Evolutionary conservation across 2,888 invertebrate species (phyloP), one percentile per base, ranked within the genome.

Genomic region (Yponomeuta cagnagella): DNA sequence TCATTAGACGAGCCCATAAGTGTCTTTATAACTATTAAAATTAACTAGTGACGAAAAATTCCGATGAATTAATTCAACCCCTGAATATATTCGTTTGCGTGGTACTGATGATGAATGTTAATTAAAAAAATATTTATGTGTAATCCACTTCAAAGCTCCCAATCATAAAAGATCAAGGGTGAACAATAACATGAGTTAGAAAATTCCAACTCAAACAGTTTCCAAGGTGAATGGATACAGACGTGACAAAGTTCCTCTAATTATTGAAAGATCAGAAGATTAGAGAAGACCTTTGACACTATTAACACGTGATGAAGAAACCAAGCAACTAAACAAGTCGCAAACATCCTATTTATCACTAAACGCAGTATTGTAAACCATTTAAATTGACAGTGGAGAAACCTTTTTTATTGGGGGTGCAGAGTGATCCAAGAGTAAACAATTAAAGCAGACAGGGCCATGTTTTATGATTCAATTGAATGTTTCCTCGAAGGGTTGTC

Each of bases 401-500:
- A 43, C 43, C 43, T 43, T 43, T 8, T 43, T 43, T 43, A 43
- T 43, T 43, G 6, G 43, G 43, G 43, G 43, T 43, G 52, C 52
- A 58, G 12, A 58, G 52, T 58, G 52, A 58, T 58, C 70, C 63
- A 70, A 70, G 63, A 72, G 73, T 72, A 72, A 73, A 74, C 70
- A 72, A 72, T 74, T 71, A 73, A 69, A 58, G 67, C 52, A 15
- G 68, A 72, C 71, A 71, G 69, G 23, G 48, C 68, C 58, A 71
- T 71, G 58, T 69, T 63, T 58, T 63, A 65, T 33, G 65, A 65
- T 30, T 65, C 31, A 30, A 65, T 65, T 65, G 12, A 58, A 12
- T 58, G 30, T 65, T 30, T 65, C 30, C 33, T 30, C 65, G 31
- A 65, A 33, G 65, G 65, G 65, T 65, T 31, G 65, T 12, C 33